These are phyloP conservation scores for Lithosia quadra DNA, from an alignment of 2,888 invertebrate species.

Conservation along the genomic window DNA sequence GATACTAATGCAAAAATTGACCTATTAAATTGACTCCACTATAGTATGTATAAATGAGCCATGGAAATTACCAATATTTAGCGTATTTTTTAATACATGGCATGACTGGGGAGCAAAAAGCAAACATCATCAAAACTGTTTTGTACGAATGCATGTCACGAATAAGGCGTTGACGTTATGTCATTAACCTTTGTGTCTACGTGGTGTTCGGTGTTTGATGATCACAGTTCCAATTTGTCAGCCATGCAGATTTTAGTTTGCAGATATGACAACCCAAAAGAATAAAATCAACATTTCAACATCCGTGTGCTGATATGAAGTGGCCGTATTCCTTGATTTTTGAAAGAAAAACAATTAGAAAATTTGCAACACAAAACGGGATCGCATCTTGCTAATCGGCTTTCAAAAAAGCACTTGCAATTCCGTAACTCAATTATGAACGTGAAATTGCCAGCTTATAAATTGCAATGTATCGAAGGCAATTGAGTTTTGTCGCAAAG, in stretches of 20 bases:
- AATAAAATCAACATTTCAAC: conserved; percentile 26
- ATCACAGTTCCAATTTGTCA: no score
- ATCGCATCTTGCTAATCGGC: conserved; percentile 30
- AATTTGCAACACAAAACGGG: conserved; percentile 26
- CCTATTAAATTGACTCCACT: no score
- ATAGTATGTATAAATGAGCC: conserved; percentile 24
- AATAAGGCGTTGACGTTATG: no score
- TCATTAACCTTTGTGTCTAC: no score
- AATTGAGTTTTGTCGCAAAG: conserved; percentile 29
- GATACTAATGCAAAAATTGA: no score
- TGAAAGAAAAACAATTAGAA: conserved; percentile 23
- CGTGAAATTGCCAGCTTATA: conserved; percentile 33
- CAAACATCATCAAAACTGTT: conserved; percentile 22
- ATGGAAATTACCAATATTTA: conserved; percentile 28
- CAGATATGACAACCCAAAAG: background rate
- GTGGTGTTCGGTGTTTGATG: no score
- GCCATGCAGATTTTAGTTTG: no score
- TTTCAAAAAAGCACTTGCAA: conserved; percentile 27
- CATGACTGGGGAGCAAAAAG: conserved; percentile 21
- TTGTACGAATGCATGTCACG: conserved; percentile 8
- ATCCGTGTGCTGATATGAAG: conserved; percentile 26
- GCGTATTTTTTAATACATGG: conserved; percentile 28
- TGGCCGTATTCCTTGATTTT: conserved; percentile 32
- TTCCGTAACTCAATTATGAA: conserved; percentile 40
- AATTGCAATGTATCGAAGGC: conserved; percentile 26